Conservation (phyloP, 1,140 invertebrate species). For the Drosophila dunni region DNA sequence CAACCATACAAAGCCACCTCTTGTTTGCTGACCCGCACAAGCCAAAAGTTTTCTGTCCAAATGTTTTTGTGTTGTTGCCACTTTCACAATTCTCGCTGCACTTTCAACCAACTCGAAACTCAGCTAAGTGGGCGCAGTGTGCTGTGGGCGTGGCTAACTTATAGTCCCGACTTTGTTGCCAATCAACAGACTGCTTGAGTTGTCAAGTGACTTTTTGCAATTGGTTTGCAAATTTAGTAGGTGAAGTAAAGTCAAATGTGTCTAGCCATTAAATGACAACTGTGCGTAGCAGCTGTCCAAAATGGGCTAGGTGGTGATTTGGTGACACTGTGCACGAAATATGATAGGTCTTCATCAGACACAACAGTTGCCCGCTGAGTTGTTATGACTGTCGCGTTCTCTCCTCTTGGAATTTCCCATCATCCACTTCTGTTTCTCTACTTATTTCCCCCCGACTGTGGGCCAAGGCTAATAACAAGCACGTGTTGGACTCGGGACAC, state of each 20-base stretch:
- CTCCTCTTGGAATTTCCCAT: background rate
- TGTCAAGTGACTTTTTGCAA: conserved; percentile 50
- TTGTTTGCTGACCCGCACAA: conserved; percentile 19
- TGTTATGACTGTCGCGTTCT: conserved; percentile 4
- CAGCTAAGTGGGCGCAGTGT: background rate
- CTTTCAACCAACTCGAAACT: conserved; percentile 47
- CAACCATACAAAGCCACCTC: background rate
- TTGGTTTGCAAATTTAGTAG: conserved; percentile 46
- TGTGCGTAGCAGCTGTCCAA: background rate
- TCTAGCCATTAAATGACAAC: background rate
- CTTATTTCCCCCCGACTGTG: background rate
- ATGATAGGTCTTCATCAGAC: conserved; percentile 34
- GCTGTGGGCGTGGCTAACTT: conserved; percentile 31
- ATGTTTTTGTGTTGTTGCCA: conserved; percentile 57
- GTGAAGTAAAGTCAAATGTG: background rate
- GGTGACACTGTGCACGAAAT: conserved; percentile 16
- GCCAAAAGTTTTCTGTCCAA: conserved; percentile 61
- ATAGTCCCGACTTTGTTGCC: conserved; percentile 43
- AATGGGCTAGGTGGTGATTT: conserved; percentile 15
- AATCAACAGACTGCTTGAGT: conserved; percentile 27
- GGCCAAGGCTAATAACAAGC: conserved; percentile 54
- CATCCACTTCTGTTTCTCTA: background rate
- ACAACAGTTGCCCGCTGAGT: conserved; percentile 38
- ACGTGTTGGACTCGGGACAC: conserved; percentile 43
- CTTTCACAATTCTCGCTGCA: conserved; percentile 59